phyloP scores from a whole-genome alignment of 2,797 vertebrate species.

The Coracias cyanogaster region DNA sequence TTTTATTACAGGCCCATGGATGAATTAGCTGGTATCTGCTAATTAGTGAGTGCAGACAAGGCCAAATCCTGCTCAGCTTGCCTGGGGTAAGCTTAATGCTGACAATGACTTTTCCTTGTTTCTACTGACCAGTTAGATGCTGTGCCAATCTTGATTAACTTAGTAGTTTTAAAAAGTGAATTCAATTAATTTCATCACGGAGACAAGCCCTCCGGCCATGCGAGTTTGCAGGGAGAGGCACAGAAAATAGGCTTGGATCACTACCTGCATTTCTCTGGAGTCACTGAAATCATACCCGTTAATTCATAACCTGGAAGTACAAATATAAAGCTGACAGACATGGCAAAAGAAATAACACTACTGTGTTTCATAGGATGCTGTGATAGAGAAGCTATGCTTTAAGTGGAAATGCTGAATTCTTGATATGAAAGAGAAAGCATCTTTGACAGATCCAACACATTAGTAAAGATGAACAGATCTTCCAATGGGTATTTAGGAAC shows the following conservation, averaged over 20 bases:
- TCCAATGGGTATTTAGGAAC: neutral
- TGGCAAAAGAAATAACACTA: neutral
- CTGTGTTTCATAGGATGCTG: neutral
- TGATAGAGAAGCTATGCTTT: neutral
- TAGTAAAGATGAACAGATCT: neutral
- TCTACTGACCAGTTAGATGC: neutral
- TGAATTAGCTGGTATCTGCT: conserved; percentile 20
- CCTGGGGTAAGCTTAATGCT: neutral
- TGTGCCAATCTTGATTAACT: conserved; percentile 55
- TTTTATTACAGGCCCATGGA: conserved; percentile 15
- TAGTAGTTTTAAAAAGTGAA: conserved; percentile 36
- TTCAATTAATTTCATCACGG: conserved; percentile 37
- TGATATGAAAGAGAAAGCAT: neutral
- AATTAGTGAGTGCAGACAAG: conserved; percentile 13
- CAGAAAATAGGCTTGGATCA: conserved; percentile 22
- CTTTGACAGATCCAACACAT: neutral
- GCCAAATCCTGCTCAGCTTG: neutral
- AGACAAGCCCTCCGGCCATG: conserved; percentile 25
- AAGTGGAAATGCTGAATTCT: neutral
- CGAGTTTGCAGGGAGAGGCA: neutral
- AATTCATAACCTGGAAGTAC: neutral
- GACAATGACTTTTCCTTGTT: neutral
- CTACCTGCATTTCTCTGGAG: conserved; percentile 38
- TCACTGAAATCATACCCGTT: neutral
- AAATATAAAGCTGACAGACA: neutral